Evolutionary conservation across 2,797 vertebrate genomes (phyloP).

Genomic region (Mastacembelus armatus): DNA sequence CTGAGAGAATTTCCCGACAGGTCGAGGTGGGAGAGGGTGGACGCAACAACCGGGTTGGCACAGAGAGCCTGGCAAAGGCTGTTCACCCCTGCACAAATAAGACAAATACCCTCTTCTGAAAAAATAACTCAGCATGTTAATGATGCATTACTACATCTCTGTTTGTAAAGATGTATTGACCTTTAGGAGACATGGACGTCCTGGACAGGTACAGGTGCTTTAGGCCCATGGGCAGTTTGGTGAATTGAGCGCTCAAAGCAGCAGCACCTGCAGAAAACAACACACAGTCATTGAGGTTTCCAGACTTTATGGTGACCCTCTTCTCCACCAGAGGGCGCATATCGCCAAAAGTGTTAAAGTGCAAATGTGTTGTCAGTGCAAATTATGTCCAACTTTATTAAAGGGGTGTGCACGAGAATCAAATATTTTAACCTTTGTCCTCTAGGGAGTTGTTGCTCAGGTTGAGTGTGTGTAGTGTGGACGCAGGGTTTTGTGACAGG

Average conservation of each 20-base stretch:
- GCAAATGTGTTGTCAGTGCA: background rate
- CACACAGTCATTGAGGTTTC: background rate
- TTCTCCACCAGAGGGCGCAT: constrained; percentile 39
- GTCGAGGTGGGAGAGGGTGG: constrained; percentile 88
- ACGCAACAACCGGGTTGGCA: constrained; percentile 85
- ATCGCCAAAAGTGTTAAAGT: too few species aligned
- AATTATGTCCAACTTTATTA: background rate
- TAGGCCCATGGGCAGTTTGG: constrained; percentile 93
- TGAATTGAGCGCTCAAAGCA: constrained; percentile 89
- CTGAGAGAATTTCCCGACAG: constrained; percentile 92
- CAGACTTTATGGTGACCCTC: too few species aligned
- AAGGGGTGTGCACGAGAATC: too few species aligned
- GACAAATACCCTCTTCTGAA: accelerated
- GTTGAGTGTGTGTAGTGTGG: constrained; percentile 91
- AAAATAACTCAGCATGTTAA: accelerated
- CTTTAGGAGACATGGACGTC: constrained; percentile 94
- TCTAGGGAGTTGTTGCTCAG: constrained; percentile 95
- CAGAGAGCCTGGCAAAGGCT: constrained; percentile 91
- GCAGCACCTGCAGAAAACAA: constrained; percentile 83
- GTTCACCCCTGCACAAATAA: constrained; percentile 88
- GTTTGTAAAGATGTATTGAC: constrained; percentile 63
- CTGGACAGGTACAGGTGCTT: constrained; percentile 93
- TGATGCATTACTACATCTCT: accelerated
- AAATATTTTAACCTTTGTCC: constrained; percentile 91
- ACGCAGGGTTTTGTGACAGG: constrained; percentile 90